phyloP scores from a whole-genome alignment of 2,797 vertebrate genomes.

The Cuculus canorus region DNA sequence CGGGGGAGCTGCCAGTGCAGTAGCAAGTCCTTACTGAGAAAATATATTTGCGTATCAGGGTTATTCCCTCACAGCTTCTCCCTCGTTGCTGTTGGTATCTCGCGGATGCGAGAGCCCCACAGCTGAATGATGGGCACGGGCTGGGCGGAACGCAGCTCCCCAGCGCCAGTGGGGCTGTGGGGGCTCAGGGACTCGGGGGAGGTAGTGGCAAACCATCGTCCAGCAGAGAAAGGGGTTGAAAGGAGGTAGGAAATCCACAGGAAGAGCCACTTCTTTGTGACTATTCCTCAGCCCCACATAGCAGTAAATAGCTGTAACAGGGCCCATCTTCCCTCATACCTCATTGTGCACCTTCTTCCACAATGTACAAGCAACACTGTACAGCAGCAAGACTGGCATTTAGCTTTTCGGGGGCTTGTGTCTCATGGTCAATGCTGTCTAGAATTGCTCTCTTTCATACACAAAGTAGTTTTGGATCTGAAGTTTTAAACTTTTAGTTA shows the following conservation, averaged over 20 bases:
- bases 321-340: no score
- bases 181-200: rapidly evolving
- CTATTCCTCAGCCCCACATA: background rate
- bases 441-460: background rate
- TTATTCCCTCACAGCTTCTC: background rate
- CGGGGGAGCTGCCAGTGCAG: rapidly evolving
- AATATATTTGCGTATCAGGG: rapidly evolving
- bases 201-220: background rate
- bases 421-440: background rate
- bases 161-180: rapidly evolving
- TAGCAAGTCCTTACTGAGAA: background rate
- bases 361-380: no score
- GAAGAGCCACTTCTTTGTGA: background rate
- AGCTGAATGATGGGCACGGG: background rate
- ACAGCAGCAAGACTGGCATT: background rate
- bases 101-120: background rate
- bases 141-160: rapidly evolving
- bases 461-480: background rate
- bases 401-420: background rate
- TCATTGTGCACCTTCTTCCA: no score
- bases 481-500: background rate
- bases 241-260: background rate
- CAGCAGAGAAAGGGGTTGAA: background rate
- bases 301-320: no score
- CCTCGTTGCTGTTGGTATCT: background rate